phyloP scores from a whole-genome alignment of 2,797 vertebrate species.

The Sebastes kiyomatsui region DNA sequence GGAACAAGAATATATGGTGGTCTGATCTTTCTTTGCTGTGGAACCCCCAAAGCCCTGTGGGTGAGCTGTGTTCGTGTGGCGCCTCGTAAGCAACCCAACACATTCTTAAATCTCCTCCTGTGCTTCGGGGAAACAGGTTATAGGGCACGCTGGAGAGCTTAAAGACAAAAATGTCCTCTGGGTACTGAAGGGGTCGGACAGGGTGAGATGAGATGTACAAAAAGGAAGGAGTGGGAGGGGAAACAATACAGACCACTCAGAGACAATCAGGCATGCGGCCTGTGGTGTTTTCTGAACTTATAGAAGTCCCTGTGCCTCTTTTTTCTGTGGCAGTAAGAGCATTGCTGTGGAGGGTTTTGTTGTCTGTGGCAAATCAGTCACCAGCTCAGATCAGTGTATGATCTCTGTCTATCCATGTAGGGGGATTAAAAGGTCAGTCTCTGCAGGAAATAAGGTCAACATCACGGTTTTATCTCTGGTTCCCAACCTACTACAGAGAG shows the following conservation, averaged over 20 bases:
- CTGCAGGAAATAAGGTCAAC: slow-evolving; percentile 28
- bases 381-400: slow-evolving; percentile 13
- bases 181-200: not conserved
- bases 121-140: slow-evolving; percentile 47
- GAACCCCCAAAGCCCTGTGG: slow-evolving; percentile 18
- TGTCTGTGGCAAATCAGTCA: slow-evolving; percentile 2
- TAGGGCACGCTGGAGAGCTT: slow-evolving; percentile 22
- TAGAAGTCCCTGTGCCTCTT: not conserved
- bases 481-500: not conserved
- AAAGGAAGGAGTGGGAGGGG: slow-evolving; percentile 1
- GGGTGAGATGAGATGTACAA: slow-evolving; percentile 8
- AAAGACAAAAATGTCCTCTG: slow-evolving; percentile 33
- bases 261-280: slow-evolving; percentile 3
- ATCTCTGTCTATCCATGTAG: slow-evolving; percentile 24
- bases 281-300: slow-evolving; percentile 4
- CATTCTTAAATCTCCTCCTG: slow-evolving; percentile 53
- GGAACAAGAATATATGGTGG: slow-evolving; percentile 61
- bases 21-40: slow-evolving; percentile 23
- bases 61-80: slow-evolving; percentile 38
- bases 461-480: slow-evolving; percentile 12
- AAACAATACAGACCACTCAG: slow-evolving; percentile 7
- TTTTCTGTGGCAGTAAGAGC: not conserved
- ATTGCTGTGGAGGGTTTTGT: not conserved
- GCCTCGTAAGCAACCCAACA: slow-evolving; percentile 56
- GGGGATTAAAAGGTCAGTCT: slow-evolving; percentile 51